A percentile compares a stretch with the other conserved stretches of the same genome.
These are phyloP conservation scores for Strigops habroptila DNA, from an alignment of 2,113 vertebrate genomes.

Conservation along the genomic window DNA sequence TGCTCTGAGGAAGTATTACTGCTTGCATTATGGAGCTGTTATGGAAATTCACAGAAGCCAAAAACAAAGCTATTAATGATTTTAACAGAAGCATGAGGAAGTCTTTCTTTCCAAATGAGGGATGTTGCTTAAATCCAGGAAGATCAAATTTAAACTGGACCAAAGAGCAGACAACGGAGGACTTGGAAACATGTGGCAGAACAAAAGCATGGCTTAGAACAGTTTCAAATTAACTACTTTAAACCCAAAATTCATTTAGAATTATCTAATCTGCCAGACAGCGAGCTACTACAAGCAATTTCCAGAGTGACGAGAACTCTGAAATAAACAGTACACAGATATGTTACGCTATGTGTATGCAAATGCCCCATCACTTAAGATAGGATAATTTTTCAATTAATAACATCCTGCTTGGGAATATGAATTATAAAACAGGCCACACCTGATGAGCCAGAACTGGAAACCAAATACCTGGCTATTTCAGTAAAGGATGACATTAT, in stretches of 20 bases:
- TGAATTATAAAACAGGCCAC: neutral
- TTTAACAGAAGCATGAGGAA: slow-evolving; percentile 49
- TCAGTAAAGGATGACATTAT: neutral
- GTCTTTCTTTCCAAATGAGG: slow-evolving; percentile 45
- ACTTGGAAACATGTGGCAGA: neutral
- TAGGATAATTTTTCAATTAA: neutral
- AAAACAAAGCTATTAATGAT: slow-evolving; percentile 11
- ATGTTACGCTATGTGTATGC: neutral
- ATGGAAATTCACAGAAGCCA: slow-evolving; percentile 41
- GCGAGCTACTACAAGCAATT: neutral
- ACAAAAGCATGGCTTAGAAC: neutral
- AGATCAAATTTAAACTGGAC: slow-evolving; percentile 51
- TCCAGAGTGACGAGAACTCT: neutral
- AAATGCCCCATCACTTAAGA: neutral
- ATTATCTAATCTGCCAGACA: neutral
- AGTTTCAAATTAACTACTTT: neutral
- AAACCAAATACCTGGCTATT: neutral
- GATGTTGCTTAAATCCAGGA: slow-evolving; percentile 49
- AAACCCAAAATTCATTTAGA: neutral
- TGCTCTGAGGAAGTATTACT: neutral
- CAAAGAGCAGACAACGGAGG: slow-evolving; percentile 47
- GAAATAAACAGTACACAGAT: neutral
- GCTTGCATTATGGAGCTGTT: neutral
- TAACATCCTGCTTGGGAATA: neutral
- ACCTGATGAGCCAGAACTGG: neutral